Conservation (phyloP, 2,888 invertebrate species). For the Phymatocera aterrima region DNA sequence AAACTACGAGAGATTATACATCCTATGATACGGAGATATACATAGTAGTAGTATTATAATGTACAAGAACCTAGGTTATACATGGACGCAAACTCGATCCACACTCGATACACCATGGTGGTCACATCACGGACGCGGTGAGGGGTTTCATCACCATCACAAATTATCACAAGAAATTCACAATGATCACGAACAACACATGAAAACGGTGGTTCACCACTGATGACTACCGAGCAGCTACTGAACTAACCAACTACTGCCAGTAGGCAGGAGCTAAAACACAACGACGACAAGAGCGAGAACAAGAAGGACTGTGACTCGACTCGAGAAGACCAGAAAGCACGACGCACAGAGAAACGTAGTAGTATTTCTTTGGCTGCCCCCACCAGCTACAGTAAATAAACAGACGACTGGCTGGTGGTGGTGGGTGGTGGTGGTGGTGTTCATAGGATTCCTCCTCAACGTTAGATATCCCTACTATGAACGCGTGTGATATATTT, state of each 20-base stretch:
- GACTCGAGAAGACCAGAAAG: slow-evolving; percentile 18
- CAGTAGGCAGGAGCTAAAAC: neutral
- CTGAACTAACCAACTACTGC: neutral
- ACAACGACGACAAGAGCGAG: neutral
- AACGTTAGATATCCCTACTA: neutral
- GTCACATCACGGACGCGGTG: slow-evolving; percentile 19
- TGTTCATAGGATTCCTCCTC: slow-evolving; percentile 9
- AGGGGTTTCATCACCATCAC: slow-evolving; percentile 12
- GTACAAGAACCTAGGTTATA: slow-evolving; percentile 36
- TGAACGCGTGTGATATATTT: neutral
- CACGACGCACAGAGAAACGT: slow-evolving; percentile 28
- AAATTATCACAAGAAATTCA: neutral
- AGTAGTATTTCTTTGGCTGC: slow-evolving; percentile 38
- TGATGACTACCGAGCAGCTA: neutral
- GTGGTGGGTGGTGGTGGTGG: too few species aligned
- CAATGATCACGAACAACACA: neutral
- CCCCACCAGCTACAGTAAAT: slow-evolving; percentile 42
- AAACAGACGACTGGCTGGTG: too few species aligned
- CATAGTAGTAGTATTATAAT: slow-evolving; percentile 6
- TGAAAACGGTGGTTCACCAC: slow-evolving; percentile 18
- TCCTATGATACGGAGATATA: slow-evolving; percentile 23
- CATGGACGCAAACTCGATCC: slow-evolving; percentile 42
- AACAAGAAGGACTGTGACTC: neutral
- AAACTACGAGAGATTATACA: slow-evolving; percentile 62
- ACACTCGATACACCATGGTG: slow-evolving; percentile 17